Conservation (phyloP, 2,888 invertebrate genomes). For the Pterostichus niger region DNA sequence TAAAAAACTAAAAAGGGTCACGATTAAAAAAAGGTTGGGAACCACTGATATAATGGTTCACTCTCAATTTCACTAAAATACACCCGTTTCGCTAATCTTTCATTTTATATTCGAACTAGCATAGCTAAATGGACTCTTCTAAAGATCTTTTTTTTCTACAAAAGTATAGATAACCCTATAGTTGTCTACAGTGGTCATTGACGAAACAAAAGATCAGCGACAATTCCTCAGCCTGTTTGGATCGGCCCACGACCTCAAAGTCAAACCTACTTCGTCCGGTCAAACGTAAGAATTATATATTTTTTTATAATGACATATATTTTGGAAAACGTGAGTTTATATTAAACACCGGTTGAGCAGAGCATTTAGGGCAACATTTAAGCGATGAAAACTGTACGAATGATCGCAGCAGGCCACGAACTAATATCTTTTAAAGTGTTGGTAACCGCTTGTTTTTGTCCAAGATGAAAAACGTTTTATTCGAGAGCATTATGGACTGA, state of each 20-base stretch:
- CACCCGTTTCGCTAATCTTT: no score
- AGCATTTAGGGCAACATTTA: slow-evolving; percentile 28
- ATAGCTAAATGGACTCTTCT: no score
- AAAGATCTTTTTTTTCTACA: no score
- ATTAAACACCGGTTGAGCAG: slow-evolving; percentile 55
- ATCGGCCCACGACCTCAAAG: neutral
- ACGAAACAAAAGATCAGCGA: neutral
- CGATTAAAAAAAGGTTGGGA: no score
- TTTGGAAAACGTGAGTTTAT: slow-evolving; percentile 64
- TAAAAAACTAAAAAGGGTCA: no score
- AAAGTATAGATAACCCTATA: no score
- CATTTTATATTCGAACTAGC: no score
- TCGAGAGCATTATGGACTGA: slow-evolving; percentile 35
- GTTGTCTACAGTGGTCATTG: neutral
- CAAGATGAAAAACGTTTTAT: slow-evolving; percentile 35
- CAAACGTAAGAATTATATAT: slow-evolving; percentile 55
- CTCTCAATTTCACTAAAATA: no score
- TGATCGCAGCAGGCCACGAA: slow-evolving; percentile 37
- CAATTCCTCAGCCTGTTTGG: slow-evolving; percentile 4
- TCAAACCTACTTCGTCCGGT: neutral
- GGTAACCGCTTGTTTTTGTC: slow-evolving; percentile 35
- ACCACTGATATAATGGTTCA: no score
- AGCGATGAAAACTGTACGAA: slow-evolving; percentile 36
- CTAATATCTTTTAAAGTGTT: slow-evolving; percentile 44
- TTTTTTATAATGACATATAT: slow-evolving; percentile 64